phyloP scores from a whole-genome alignment of 2,113 vertebrate species.

The Dipodomys ordii region DNA sequence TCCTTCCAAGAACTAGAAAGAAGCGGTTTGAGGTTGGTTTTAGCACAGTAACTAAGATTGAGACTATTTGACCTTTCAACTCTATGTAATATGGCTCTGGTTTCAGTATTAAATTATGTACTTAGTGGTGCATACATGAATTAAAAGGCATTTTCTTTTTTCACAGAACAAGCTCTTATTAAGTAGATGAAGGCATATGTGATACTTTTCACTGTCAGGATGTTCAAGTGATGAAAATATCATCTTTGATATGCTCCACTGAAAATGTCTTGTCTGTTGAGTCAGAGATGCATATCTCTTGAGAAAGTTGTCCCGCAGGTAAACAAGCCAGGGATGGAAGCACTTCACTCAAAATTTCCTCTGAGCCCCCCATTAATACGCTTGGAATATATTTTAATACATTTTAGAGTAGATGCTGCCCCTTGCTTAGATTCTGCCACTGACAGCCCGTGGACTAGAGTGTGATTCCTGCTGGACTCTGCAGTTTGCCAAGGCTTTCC shows the following conservation, averaged over 20 bases:
- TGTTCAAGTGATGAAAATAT: constrained; percentile 73
- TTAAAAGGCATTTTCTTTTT: constrained; percentile 56
- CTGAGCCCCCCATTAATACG: constrained; percentile 54
- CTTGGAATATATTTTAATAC: background rate
- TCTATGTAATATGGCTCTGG: constrained; percentile 8
- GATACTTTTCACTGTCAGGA: constrained; percentile 64
- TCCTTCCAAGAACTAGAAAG: background rate
- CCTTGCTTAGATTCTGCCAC: constrained; percentile 60
- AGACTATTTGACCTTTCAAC: constrained; percentile 53
- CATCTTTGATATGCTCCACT: constrained; percentile 66
- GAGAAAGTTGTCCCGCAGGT: constrained; percentile 58
- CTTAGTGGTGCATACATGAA: constrained; percentile 39
- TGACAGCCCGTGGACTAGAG: constrained; percentile 25
- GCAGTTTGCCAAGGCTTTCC: constrained; percentile 72
- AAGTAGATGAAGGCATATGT: background rate
- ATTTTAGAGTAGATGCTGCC: constrained; percentile 30
- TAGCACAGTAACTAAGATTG: background rate
- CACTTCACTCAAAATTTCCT: constrained; percentile 6
- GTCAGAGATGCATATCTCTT: background rate
- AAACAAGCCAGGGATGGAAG: background rate
- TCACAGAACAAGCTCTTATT: constrained; percentile 29
- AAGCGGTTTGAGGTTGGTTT: constrained; percentile 9
- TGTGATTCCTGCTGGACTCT: constrained; percentile 71
- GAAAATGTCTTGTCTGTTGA: constrained; percentile 50
- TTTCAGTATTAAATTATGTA: constrained; percentile 64